Evolutionary conservation across 2,888 invertebrate species (phyloP).

Genomic region (Dastarcus helophoroides): DNA sequence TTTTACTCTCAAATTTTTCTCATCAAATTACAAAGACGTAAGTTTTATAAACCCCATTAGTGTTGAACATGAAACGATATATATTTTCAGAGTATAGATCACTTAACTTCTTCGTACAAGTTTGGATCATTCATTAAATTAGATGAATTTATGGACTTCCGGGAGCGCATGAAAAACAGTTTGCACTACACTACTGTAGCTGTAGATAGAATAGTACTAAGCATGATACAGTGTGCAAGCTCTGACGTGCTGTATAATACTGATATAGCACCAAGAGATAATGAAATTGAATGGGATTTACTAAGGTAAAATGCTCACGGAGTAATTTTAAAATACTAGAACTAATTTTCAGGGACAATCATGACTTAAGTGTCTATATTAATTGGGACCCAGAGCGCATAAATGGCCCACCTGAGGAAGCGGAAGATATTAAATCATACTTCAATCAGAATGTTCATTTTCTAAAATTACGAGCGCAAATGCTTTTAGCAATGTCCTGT

Average conservation of each 20-base stretch:
- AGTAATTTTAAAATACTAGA: not conserved
- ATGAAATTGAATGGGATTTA: slow-evolving; percentile 47
- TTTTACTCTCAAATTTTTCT: slow-evolving; percentile 73
- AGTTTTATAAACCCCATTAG: slow-evolving; percentile 26
- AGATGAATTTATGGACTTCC: slow-evolving; percentile 78
- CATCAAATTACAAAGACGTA: slow-evolving; percentile 81
- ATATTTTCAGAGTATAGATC: slow-evolving; percentile 77
- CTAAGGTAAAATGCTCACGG: slow-evolving; percentile 30
- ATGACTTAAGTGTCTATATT: slow-evolving; percentile 60
- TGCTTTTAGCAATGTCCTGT: slow-evolving; percentile 24
- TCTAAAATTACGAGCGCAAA: slow-evolving; percentile 26
- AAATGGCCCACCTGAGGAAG: slow-evolving; percentile 29
- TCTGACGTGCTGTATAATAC: slow-evolving; percentile 44
- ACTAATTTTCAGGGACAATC: slow-evolving; percentile 52
- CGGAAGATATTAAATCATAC: slow-evolving; percentile 28
- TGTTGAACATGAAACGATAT: not conserved
- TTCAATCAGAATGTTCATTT: slow-evolving; percentile 29
- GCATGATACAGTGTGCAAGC: slow-evolving; percentile 47
- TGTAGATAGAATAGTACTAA: slow-evolving; percentile 57
- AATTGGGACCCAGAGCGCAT: slow-evolving; percentile 53
- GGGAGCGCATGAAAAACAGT: slow-evolving; percentile 69
- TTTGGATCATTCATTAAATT: slow-evolving; percentile 90
- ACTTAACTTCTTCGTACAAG: slow-evolving; percentile 84
- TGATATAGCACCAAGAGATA: slow-evolving; percentile 48
- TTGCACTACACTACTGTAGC: slow-evolving; percentile 59